These are phyloP conservation scores for Cryptomyrus ogoouensis DNA, from an alignment of 2,113 vertebrate species.

Conservation along the genomic window DNA sequence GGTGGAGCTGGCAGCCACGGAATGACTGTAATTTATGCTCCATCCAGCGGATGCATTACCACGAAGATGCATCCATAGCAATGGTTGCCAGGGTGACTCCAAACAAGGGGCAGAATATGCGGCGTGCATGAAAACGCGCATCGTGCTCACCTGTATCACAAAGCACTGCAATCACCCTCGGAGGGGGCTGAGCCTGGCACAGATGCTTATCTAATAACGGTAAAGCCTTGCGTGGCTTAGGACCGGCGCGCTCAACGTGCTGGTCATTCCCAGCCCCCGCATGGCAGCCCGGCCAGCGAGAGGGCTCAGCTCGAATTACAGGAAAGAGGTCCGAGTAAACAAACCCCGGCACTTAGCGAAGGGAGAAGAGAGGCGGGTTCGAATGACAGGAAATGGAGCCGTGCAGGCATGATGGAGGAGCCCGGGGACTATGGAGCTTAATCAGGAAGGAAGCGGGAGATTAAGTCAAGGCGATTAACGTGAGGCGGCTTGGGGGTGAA, in stretches of 20 bases:
- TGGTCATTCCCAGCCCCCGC: not conserved
- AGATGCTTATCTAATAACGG: not conserved
- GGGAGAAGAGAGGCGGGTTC: not conserved
- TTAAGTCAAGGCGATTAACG: not conserved
- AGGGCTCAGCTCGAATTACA: not conserved
- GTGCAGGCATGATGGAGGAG: not conserved
- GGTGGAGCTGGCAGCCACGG: not conserved
- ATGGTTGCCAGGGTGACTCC: constrained; percentile 4
- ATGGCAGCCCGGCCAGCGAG: not conserved
- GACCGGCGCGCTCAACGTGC: not conserved
- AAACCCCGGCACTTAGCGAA: not conserved
- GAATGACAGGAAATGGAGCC: not conserved
- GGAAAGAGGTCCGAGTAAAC: not conserved
- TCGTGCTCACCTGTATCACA: not conserved
- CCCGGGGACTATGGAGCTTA: not conserved
- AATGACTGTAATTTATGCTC: not conserved
- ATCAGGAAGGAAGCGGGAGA: not conserved
- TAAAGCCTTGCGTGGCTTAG: not conserved
- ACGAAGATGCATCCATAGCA: not conserved
- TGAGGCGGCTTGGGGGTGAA: not conserved
- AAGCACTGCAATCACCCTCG: not conserved
- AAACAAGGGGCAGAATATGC: not conserved
- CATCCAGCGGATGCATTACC: not conserved
- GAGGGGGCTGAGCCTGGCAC: not conserved
- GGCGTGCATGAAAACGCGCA: not conserved